Conservation (phyloP, 1,140 invertebrate species). For the Drosophila nigrodunni region DNA sequence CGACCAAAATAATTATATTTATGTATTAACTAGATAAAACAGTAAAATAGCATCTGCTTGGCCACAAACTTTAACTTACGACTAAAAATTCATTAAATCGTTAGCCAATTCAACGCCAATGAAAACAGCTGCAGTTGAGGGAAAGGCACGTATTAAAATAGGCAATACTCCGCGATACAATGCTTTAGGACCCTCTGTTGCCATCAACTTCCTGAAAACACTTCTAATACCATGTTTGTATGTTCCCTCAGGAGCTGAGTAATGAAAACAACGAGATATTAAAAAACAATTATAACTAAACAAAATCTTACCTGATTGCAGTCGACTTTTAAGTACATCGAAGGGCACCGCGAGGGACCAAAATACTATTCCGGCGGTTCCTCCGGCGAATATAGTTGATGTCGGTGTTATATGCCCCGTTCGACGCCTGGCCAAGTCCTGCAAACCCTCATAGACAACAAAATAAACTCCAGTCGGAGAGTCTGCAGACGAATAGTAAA, state of each 20-base stretch:
- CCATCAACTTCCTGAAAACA: conserved; percentile 92
- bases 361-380: conserved; percentile 97
- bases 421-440: conserved; percentile 86
- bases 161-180: conserved; percentile 94
- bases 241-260: conserved; percentile 93
- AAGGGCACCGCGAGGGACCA: conserved; percentile 98
- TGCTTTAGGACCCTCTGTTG: conserved; percentile 91
- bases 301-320: conserved; percentile 93
- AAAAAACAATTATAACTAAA: too few relatives aligned
- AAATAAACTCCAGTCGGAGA: conserved; percentile 98
- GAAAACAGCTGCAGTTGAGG: conserved; percentile 97
- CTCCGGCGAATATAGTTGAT: conserved; percentile 96
- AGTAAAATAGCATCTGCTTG: conserved; percentile 33
- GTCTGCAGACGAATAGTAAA: conserved; percentile 88
- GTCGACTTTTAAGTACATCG: conserved; percentile 98
- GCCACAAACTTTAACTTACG: conserved; percentile 17
- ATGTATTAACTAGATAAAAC: conserved; percentile 8
- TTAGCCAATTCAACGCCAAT: conserved; percentile 86
- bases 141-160: conserved; percentile 95
- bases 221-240: conserved; percentile 95
- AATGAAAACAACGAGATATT: background rate
- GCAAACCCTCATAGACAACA: conserved; percentile 96
- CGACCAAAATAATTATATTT: conserved; percentile 31
- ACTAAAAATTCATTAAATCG: conserved; percentile 60
- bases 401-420: conserved; percentile 85